A percentile compares a stretch with the other conserved stretches of the same genome.
Conservation (phyloP, 1,140 invertebrate genomes). For the Bicyclus anynana region DNA sequence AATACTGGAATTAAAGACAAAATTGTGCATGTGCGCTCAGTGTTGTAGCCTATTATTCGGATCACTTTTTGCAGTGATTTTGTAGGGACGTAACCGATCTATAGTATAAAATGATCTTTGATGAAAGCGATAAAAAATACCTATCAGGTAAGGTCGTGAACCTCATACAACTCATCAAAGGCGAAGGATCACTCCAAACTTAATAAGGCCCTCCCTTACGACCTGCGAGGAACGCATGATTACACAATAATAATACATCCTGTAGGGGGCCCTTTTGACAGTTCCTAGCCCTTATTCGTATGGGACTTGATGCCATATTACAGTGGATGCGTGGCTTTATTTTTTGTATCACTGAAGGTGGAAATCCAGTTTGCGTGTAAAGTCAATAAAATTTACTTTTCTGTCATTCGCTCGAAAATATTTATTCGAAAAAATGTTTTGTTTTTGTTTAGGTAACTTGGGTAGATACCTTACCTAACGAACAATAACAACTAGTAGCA, state of each 20-base stretch:
- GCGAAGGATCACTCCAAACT: slow-evolving; percentile 14
- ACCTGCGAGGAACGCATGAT: slow-evolving; percentile 18
- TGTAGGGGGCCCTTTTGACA: slow-evolving; percentile 6
- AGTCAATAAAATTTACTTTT: slow-evolving; percentile 25
- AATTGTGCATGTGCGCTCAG: no score
- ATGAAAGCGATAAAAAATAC: no score
- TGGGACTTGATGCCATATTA: neutral
- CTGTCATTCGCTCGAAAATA: no score
- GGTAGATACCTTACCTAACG: no score
- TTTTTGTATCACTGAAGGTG: neutral
- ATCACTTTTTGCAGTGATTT: no score
- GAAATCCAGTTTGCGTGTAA: slow-evolving; percentile 17
- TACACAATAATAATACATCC: slow-evolving; percentile 23
- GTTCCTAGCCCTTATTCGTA: neutral
- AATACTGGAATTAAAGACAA: no score
- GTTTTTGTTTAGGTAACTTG: no score
- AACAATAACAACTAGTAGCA: no score
- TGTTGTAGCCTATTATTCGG: no score
- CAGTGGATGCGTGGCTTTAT: neutral
- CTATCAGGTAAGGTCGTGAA: neutral
- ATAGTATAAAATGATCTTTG: no score
- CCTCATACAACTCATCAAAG: slow-evolving; percentile 17
- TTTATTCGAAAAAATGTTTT: no score
- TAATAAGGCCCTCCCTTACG: slow-evolving; percentile 12
- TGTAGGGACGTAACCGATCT: no score